These are phyloP conservation scores for Nothocercus julius DNA, from an alignment of 2,113 vertebrate species.

Conservation along the genomic window DNA sequence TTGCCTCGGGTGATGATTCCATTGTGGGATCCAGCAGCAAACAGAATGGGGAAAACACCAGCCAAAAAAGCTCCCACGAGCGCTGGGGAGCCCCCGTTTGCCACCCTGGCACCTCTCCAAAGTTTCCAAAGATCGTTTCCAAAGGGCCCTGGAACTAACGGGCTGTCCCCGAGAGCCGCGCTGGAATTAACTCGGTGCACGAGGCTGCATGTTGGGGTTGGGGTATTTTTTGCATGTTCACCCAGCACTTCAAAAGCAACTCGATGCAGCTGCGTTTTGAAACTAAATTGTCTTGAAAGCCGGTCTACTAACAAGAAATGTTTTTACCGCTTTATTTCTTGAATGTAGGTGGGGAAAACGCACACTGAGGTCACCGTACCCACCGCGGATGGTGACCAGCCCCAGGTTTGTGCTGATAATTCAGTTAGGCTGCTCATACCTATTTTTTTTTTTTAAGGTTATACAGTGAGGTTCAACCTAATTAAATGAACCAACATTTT, in stretches of 20 bases:
- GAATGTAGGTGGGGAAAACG: slow-evolving; percentile 87
- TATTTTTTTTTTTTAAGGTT: neutral
- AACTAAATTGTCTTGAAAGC: slow-evolving; percentile 42
- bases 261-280: slow-evolving; percentile 45
- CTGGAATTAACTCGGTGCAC: slow-evolving; percentile 4
- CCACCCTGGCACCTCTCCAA: neutral
- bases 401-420: slow-evolving; percentile 88
- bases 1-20: neutral
- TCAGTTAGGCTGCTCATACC: slow-evolving; percentile 55
- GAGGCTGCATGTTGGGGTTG: slow-evolving; percentile 45
- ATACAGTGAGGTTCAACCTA: slow-evolving; percentile 38
- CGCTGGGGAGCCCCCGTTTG: neutral
- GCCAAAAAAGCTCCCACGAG: neutral
- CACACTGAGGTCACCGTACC: slow-evolving; percentile 83
- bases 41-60: neutral
- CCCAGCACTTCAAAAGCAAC: slow-evolving; percentile 49
- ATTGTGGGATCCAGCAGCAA: neutral
- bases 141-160: slow-evolving; percentile 30
- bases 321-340: slow-evolving; percentile 81
- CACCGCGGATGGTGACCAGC: slow-evolving; percentile 83
- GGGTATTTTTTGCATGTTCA: slow-evolving; percentile 25
- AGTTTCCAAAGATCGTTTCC: neutral
- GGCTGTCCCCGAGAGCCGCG: neutral
- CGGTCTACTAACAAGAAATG: slow-evolving; percentile 76
- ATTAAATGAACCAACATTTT: slow-evolving; percentile 68